A percentile compares a stretch with the other conserved stretches of the same genome.
Evolutionary conservation across 2,888 invertebrate genomes (phyloP).

Genomic region (Pterostichus madidus): DNA sequence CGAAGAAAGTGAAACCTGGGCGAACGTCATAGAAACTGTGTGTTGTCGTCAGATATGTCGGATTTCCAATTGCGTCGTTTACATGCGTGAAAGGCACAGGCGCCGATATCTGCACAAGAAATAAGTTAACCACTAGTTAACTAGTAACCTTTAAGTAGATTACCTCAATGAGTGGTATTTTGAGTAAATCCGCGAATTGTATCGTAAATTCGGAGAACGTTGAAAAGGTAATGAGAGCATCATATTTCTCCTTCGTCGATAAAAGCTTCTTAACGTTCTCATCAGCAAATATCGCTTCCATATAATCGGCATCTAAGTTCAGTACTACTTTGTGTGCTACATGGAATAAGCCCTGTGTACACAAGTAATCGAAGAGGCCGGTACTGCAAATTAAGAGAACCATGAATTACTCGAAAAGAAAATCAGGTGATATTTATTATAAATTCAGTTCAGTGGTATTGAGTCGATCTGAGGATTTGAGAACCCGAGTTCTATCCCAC

Average conservation of each 20-base stretch:
- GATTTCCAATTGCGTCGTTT: conserved; percentile 54
- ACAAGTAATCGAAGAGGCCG: conserved; percentile 50
- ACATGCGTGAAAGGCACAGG: conserved; percentile 41
- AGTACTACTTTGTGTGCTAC: conserved; percentile 13
- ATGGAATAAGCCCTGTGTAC: conserved; percentile 6
- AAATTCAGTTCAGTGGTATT: no score
- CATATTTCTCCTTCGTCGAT: conserved; percentile 42
- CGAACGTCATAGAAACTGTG: conserved; percentile 8
- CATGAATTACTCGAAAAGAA: background rate
- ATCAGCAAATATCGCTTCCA: conserved; percentile 48
- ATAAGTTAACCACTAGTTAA: background rate
- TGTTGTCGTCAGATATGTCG: conserved; percentile 33
- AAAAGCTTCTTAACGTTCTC: conserved; percentile 32
- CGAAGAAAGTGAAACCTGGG: conserved; percentile 20
- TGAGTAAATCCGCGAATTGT: conserved; percentile 47
- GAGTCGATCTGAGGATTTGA: no score
- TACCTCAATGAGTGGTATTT: conserved; percentile 59
- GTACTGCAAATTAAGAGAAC: conserved; percentile 23
- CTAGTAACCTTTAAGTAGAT: background rate
- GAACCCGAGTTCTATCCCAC: no score
- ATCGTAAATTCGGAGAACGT: conserved; percentile 51
- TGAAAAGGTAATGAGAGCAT: conserved; percentile 52
- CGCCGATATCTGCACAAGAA: conserved; percentile 43
- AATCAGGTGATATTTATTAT: background rate
- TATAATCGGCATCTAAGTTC: background rate